Conservation (phyloP, 2,113 vertebrate genomes). For the Chaenogobius annularis region DNA sequence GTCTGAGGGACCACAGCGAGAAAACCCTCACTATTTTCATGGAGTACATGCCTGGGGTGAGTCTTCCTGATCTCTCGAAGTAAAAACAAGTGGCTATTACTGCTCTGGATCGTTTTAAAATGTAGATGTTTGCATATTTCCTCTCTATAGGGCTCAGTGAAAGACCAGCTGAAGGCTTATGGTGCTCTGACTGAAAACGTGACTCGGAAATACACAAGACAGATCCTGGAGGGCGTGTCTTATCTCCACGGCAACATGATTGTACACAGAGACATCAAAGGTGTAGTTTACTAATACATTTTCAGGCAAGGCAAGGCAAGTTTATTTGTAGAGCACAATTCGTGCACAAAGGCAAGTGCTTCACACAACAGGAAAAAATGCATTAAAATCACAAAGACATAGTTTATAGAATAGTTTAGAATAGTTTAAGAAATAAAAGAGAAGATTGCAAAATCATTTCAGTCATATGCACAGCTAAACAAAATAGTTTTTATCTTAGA, state of each 20-base stretch:
- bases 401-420: too few species aligned
- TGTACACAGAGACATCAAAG: constrained; percentile 96
- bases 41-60: constrained; percentile 97
- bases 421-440: too few species aligned
- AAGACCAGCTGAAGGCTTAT: constrained; percentile 94
- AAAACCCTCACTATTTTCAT: constrained; percentile 96
- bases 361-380: too few species aligned
- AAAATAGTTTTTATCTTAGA: too few species aligned
- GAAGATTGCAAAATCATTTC: too few species aligned
- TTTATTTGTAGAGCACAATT: too few species aligned
- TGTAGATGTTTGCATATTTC: constrained; percentile 1
- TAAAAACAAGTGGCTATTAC: neutral
- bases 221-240: constrained; percentile 95
- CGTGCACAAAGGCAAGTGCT: too few species aligned
- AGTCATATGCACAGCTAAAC: too few species aligned
- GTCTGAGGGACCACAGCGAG: constrained; percentile 87
- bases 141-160: constrained; percentile 86
- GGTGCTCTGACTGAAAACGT: constrained; percentile 94
- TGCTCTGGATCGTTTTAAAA: neutral
- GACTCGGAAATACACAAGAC: constrained; percentile 92
- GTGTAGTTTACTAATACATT: too few species aligned
- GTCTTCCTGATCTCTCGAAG: constrained; percentile 30
- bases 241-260: constrained; percentile 99
- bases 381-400: too few species aligned
- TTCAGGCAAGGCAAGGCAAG: too few species aligned